Percentiles rank a stretch among this genome's conserved stretches.
Evolutionary conservation across 2,888 invertebrate species (phyloP).

Genomic region (Cheilosia vulpina): DNA sequence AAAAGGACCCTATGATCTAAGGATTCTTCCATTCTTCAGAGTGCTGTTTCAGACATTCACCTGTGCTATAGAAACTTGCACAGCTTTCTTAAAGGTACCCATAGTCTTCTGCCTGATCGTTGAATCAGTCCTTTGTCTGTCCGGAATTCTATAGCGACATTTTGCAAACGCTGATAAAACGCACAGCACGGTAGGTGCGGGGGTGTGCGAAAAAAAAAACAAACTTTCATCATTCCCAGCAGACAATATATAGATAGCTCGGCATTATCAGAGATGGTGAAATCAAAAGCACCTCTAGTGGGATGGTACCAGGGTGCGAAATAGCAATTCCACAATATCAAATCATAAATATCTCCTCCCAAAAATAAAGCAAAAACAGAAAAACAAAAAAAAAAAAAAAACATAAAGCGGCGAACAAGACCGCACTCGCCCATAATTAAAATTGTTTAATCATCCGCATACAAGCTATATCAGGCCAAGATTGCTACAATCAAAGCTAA

Average conservation of each 20-base stretch:
- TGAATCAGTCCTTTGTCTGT: no score
- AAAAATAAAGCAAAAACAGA: not conserved
- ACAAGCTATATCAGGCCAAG: conserved; percentile 54
- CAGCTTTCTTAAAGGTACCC: no score
- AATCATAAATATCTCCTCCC: conserved; percentile 41
- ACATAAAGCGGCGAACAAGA: conserved; percentile 36
- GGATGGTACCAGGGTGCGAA: conserved; percentile 34
- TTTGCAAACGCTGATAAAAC: no score
- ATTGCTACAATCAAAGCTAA: conserved; percentile 71
- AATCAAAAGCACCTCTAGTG: conserved; percentile 45
- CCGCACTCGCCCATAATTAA: conserved; percentile 65
- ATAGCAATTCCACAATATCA: conserved; percentile 48
- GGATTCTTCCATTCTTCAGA: no score
- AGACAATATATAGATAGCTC: conserved; percentile 26
- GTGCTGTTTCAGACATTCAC: no score
- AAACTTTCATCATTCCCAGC: not conserved
- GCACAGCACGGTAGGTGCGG: not conserved
- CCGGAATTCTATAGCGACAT: no score
- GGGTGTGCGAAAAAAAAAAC: not conserved
- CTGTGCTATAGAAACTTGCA: no score
- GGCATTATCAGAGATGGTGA: conserved; percentile 57
- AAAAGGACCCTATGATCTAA: no score
- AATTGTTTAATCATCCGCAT: conserved; percentile 73
- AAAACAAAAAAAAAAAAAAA: conserved; percentile 10
- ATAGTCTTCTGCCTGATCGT: no score